Conservation (phyloP, 2,797 vertebrate species). For the Chaunax sp. region DNA sequence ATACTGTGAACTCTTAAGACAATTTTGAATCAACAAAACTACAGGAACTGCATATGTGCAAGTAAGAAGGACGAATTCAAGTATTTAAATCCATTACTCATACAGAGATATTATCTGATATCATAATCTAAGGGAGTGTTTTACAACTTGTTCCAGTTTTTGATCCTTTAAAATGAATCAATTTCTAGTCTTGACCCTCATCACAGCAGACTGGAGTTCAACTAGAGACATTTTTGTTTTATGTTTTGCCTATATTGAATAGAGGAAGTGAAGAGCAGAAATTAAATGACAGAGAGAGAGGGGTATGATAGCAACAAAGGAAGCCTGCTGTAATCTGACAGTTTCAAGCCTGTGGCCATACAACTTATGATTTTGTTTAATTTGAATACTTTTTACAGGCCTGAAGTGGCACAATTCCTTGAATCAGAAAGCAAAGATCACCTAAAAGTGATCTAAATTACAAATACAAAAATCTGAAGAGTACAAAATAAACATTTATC, state of each 20-base stretch:
- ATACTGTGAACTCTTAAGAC: neutral
- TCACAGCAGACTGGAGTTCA: neutral
- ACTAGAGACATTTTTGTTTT: neutral
- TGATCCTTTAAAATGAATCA: too few species aligned
- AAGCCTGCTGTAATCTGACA: too few species aligned
- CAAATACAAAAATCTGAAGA: neutral
- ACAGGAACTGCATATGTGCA: slow-evolving; percentile 1
- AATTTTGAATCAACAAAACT: slow-evolving; percentile 12
- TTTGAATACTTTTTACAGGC: too few species aligned
- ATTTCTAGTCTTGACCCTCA: neutral
- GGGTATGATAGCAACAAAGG: too few species aligned
- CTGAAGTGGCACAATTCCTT: too few species aligned
- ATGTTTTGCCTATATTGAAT: neutral
- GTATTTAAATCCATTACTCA: neutral
- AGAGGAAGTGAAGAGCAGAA: neutral
- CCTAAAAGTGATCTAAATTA: neutral
- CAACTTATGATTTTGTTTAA: too few species aligned
- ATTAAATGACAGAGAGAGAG: neutral
- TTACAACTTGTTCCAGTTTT: neutral
- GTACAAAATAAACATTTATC: too few species aligned
- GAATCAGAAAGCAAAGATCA: too few species aligned
- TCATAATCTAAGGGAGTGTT: neutral
- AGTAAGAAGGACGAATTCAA: neutral
- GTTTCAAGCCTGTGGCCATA: too few species aligned
- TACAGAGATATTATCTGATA: neutral